Base-by-base conservation (phyloP, 2,113 vertebrate species). In the Brachyistius frenatus region DNA sequence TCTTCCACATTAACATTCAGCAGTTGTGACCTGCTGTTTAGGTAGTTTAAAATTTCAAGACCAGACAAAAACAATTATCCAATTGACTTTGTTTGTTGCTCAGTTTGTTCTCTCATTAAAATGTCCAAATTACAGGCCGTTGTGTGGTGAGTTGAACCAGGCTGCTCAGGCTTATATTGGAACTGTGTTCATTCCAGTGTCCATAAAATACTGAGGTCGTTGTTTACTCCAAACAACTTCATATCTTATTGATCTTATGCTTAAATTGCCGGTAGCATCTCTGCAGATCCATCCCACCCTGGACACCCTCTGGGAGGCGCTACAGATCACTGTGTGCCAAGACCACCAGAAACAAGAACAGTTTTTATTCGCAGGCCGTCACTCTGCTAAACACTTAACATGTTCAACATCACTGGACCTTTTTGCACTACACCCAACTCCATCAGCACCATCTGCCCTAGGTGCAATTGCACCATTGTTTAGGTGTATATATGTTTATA, bases 71-170 rank as follows among this genome's bases (percentile, higher is more conserved):
- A 36, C 52, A 72, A 46, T 87, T n/a, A 78, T 66, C 77, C 46
- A 57, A 14, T 63, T 71, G 50, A 81, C 71, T 64, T 67, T 68
- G 66, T 65, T 74, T 71, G 66, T 79, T 70, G 65, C 60, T 66
- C 14, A 60, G 39, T 63, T 73, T 76, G 39, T 53, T 75, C 37
- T 36, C 41, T 71, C 47, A 60, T 78, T 75, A 78, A 72, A 64
- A 67, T 55, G 1, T 72, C 74, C 66, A 84, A 75, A 81, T 81
- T 54, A 53, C 50, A 63, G 46, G 13, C 30, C 44, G 66, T 78
- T 75, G 49, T 64, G 63, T 35, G 16, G 35, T 3, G n/a, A 39
- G 3, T 84, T 37, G 10, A 72, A 54, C 32, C 35, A 44, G 7
- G 9, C 70, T 60, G 65, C 46, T 66, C 69, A 46, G 65, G 15